Evolutionary conservation across 2,797 vertebrate species (phyloP).

Genomic region (Enteromius treurensis): DNA sequence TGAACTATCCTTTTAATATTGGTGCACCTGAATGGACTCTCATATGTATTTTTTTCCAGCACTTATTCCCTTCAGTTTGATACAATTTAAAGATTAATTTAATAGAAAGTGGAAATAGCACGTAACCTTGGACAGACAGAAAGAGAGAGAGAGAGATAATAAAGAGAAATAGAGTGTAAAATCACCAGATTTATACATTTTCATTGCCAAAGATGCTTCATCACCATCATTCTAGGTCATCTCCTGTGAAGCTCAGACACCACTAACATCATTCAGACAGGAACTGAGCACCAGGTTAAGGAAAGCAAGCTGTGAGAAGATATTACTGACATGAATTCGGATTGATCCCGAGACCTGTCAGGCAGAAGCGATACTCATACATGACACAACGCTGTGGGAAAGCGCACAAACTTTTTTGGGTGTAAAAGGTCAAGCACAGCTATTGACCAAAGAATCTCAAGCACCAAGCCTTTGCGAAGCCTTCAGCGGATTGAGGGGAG

Average conservation of each 20-base stretch:
- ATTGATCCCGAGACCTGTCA: slow-evolving; percentile 27
- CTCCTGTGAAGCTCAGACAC: slow-evolving; percentile 17
- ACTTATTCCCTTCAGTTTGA: slow-evolving; percentile 30
- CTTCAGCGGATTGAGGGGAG: slow-evolving; percentile 46
- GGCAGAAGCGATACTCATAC: slow-evolving; percentile 2
- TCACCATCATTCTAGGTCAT: slow-evolving; percentile 17
- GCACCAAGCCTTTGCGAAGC: slow-evolving; percentile 24
- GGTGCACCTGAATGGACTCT: background rate
- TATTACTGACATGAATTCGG: slow-evolving; percentile 18
- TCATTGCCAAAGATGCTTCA: slow-evolving; percentile 18
- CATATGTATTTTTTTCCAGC: background rate
- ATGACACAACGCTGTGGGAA: slow-evolving; percentile 9
- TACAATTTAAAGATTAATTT: slow-evolving; percentile 34
- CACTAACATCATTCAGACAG: slow-evolving; percentile 21
- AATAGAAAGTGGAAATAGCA: slow-evolving; percentile 29
- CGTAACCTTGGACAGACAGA: slow-evolving; percentile 8
- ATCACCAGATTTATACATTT: slow-evolving; percentile 17
- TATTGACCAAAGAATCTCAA: slow-evolving; percentile 40
- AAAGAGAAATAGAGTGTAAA: slow-evolving; percentile 8
- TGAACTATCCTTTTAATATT: background rate
- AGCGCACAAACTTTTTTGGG: slow-evolving; percentile 10
- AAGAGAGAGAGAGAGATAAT: background rate
- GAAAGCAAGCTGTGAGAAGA: slow-evolving; percentile 15
- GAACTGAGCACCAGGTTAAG: slow-evolving; percentile 31
- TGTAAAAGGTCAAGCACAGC: slow-evolving; percentile 32